Conservation (phyloP, 2,888 invertebrate genomes). For the Chrysolina americana region DNA sequence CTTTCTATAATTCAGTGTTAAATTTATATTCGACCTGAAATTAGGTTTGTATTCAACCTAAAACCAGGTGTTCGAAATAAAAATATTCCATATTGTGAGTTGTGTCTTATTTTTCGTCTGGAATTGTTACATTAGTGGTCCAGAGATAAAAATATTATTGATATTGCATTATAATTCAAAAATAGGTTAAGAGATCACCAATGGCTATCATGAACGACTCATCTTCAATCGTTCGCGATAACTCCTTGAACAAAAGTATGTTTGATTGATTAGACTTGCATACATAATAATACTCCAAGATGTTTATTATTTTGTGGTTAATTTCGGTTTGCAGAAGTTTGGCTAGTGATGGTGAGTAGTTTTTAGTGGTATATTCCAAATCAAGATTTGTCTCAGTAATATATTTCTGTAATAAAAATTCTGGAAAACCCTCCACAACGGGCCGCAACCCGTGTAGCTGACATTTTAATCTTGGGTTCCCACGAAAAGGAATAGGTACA, state of each 20-base stretch:
- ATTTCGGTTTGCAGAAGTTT: neutral
- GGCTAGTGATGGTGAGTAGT: neutral
- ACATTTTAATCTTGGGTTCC: too few species aligned
- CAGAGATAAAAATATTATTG: neutral
- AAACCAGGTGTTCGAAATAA: too few species aligned
- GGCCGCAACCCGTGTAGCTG: too few species aligned
- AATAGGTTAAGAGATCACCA: slow-evolving; percentile 3
- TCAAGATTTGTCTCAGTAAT: too few species aligned
- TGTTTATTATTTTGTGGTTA: neutral
- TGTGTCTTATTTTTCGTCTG: too few species aligned
- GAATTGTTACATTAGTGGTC: neutral
- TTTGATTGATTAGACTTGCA: neutral
- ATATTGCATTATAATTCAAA: neutral
- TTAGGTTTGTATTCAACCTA: too few species aligned
- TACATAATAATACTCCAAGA: neutral
- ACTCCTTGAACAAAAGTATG: neutral
- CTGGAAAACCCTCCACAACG: too few species aligned
- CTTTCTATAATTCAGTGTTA: too few species aligned
- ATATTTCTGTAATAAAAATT: too few species aligned
- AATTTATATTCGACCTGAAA: too few species aligned
- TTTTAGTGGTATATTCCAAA: neutral
- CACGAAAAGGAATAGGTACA: too few species aligned
- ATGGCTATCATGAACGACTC: neutral
- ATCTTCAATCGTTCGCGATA: neutral
- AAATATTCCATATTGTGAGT: too few species aligned